Evolutionary conservation across 2,888 invertebrate genomes (phyloP).

Genomic region (Campoplex capitator): DNA sequence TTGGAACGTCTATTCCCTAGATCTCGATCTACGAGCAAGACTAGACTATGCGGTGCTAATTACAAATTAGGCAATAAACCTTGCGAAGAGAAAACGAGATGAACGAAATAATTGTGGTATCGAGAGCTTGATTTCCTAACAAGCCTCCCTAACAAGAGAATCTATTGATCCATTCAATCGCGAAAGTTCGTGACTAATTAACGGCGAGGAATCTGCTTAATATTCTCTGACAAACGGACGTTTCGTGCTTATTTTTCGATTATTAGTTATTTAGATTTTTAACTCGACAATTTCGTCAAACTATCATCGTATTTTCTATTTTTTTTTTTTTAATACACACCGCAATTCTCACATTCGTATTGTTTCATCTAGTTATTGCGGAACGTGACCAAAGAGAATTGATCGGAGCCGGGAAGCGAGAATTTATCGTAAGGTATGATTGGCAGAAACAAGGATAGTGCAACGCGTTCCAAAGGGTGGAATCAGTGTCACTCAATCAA

Average conservation of each 20-base stretch:
- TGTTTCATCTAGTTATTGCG: neutral
- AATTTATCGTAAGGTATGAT: slow-evolving; percentile 23
- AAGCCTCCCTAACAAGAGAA: neutral
- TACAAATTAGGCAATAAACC: slow-evolving; percentile 59
- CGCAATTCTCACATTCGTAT: neutral
- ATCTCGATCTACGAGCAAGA: slow-evolving; percentile 9
- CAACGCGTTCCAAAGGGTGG: slow-evolving; percentile 38
- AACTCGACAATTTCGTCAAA: no score
- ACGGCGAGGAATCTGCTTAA: neutral
- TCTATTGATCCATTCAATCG: slow-evolving; percentile 5
- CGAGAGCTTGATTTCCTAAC: neutral
- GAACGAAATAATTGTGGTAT: slow-evolving; percentile 49
- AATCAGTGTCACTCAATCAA: slow-evolving; percentile 64
- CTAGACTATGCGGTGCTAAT: slow-evolving; percentile 26
- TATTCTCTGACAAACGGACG: neutral
- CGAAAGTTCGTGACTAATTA: slow-evolving; percentile 3
- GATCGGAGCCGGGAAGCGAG: neutral
- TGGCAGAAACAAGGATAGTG: slow-evolving; percentile 35
- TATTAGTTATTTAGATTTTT: neutral
- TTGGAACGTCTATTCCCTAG: slow-evolving; percentile 47
- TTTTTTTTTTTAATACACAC: neutral
- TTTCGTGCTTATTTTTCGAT: neutral
- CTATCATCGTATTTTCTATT: neutral
- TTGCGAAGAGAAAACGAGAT: slow-evolving; percentile 11
- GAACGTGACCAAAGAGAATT: neutral